phyloP scores from a whole-genome alignment of 2,797 vertebrate genomes.

The Girardinus metallicus region DNA sequence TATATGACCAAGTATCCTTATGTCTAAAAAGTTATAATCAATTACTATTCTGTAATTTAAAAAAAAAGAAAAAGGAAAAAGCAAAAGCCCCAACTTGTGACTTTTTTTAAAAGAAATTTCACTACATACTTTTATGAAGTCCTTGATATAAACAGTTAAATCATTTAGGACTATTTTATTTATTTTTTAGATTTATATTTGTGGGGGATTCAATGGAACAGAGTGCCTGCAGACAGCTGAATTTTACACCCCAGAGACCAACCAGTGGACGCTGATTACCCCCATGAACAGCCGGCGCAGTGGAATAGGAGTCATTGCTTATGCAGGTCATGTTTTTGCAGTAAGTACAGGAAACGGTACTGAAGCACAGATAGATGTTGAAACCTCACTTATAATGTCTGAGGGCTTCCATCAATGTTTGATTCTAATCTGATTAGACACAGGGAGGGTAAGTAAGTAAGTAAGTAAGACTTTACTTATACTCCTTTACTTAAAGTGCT shows the following conservation, averaged over 20 bases:
- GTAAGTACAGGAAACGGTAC: conserved; percentile 39
- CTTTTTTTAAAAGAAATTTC: not conserved
- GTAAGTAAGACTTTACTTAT: too few species aligned
- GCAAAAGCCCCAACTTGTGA: not conserved
- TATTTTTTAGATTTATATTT: conserved; percentile 67
- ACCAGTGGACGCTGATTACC: conserved; percentile 85
- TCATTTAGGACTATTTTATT: not conserved
- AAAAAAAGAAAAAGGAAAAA: not conserved
- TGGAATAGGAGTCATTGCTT: conserved; percentile 64
- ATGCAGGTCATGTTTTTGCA: conserved; percentile 52
- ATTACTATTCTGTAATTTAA: not conserved
- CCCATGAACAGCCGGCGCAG: conserved; percentile 78
- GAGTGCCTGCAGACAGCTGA: conserved; percentile 83
- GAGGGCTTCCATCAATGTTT: not conserved
- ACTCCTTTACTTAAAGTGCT: too few species aligned
- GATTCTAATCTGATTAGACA: not conserved
- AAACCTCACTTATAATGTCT: not conserved
- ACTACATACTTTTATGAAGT: not conserved
- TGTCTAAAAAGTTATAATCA: not conserved
- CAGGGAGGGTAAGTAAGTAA: not conserved
- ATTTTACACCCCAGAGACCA: conserved; percentile 68
- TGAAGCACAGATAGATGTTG: not conserved
- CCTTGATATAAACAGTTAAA: not conserved
- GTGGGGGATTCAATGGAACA: conserved; percentile 84
- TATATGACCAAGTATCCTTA: not conserved